Base-by-base conservation (phyloP, 2,113 vertebrate genomes). In the Melospiza georgiana region DNA sequence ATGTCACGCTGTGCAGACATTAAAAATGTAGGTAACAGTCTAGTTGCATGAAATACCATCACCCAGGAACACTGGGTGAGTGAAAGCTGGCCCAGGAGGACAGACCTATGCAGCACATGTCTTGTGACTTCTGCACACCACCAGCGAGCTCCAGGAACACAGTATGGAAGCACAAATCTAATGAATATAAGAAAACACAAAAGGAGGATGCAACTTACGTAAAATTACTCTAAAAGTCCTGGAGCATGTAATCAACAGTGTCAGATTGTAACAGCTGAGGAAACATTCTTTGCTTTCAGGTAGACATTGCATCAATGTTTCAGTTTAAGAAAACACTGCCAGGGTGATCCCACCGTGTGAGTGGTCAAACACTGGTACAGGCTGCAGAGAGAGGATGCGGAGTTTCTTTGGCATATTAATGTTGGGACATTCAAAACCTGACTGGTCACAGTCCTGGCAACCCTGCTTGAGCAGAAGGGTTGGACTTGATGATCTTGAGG, bases 51-150 rank as follows among this genome's bases (percentile, higher is more conserved):
- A 25, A 92, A 55, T 4, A 67, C 30, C 43, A 61, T 43, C 6
- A 4, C 43, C 30, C 25, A 55, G 39, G 15, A 84, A 52, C 4
- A 21, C 24, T 35, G 18, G 16, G 11, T 33, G 52, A 59, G 33
- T 27, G 33, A 68, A 81, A 89, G 35, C 48, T 58, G 59, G 33
- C 17, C 28, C 62, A 75, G 41, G 6, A 78, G 17, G 25, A 84
- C 39, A 82, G 43, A 23, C 18, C 55, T 27, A 44, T 2, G 41
- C 21, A 77, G 46, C 30, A 25, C 0, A 0, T 7, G 8, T 67
- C 85, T 46, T 71, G 31, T 21, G 61, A 67, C 46, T 92, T 12
- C 68, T 46, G 31, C 51, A 67, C 5, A 9, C 48, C 31, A 92
- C 15, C 44, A 83, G 30, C 3, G 13, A 90, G 63, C 49, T 94